These are phyloP conservation scores for Crossaster papposus DNA, from an alignment of 53 echinoderm and acorn worm genomes.

Conservation along the genomic window DNA sequence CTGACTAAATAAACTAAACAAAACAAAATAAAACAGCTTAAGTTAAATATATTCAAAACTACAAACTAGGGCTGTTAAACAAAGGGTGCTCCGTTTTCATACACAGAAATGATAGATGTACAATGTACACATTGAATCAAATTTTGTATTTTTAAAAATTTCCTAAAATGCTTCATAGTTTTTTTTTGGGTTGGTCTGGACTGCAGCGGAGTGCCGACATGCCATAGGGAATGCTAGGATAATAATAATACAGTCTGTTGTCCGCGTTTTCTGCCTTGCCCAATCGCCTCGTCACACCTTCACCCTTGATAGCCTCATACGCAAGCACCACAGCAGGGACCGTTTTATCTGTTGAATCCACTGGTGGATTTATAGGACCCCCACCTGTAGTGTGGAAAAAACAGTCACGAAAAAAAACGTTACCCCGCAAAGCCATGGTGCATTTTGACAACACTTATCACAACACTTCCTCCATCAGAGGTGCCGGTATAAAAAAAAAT, in stretches of 20 bases:
- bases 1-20: not conserved
- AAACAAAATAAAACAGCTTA: too few relatives aligned
- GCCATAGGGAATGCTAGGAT: conserved; percentile 11
- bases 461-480: not conserved
- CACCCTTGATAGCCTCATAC: conserved; percentile 48
- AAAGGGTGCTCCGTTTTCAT: not conserved
- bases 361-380: conserved; percentile 56
- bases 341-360: conserved; percentile 59
- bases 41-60: not conserved
- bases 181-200: conserved; percentile 58
- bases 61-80: not conserved
- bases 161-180: conserved; percentile 33
- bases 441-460: too few relatives aligned
- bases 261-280: conserved; percentile 23
- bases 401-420: conserved; percentile 46
- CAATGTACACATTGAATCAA: not conserved
- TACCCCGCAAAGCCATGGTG: conserved; percentile 51
- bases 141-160: conserved; percentile 13
- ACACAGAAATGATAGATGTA: conserved; percentile 5
- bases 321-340: conserved; percentile 48
- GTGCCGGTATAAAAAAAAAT: not conserved
- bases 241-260: conserved; percentile 40
- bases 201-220: conserved; percentile 55
- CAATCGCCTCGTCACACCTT: conserved; percentile 34
- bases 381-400: conserved; percentile 61